Percentiles rank a stretch among this genome's conserved stretches.
Evolutionary conservation across 2,888 invertebrate genomes (phyloP).

Genomic region (Drosophila emarginata): DNA sequence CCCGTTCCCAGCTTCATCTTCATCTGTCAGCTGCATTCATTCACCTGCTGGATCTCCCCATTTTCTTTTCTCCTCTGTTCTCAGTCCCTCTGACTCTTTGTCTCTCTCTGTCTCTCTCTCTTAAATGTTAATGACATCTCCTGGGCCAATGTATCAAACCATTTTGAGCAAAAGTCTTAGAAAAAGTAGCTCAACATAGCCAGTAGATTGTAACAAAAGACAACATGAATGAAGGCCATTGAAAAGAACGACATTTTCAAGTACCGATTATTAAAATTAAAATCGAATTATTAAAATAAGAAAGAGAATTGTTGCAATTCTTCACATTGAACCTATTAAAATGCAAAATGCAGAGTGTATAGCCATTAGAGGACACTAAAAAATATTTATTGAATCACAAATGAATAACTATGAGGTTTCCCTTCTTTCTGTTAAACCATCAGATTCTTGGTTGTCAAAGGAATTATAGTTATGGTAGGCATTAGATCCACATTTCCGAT

Average conservation of each 20-base stretch:
- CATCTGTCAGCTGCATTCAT: conserved; percentile 64
- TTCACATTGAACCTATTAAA: too few species aligned
- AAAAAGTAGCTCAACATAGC: conserved; percentile 58
- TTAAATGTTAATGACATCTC: conserved; percentile 72
- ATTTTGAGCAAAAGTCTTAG: conserved; percentile 43
- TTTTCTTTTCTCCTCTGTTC: not conserved
- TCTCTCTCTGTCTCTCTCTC: conserved; percentile 5
- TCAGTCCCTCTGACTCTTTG: not conserved
- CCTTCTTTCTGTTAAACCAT: too few species aligned
- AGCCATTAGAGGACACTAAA: too few species aligned
- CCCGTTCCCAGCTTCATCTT: conserved; percentile 33
- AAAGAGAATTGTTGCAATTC: too few species aligned
- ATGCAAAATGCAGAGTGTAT: too few species aligned
- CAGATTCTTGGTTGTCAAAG: too few species aligned
- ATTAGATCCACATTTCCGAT: too few species aligned
- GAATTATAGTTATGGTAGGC: too few species aligned
- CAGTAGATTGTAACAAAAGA: conserved; percentile 11
- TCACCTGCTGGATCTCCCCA: conserved; percentile 56
- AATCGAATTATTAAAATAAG: not conserved
- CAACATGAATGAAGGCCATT: not conserved
- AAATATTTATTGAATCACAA: too few species aligned
- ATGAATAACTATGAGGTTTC: too few species aligned
- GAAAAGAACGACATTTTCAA: not conserved
- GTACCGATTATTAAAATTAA: not conserved
- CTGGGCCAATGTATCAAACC: conserved; percentile 67